Percentiles rank a stretch among this genome's conserved stretches.
These are phyloP conservation scores for Poeciliopsis retropinna DNA, from an alignment of 2,113 vertebrate genomes.

Conservation along the genomic window DNA sequence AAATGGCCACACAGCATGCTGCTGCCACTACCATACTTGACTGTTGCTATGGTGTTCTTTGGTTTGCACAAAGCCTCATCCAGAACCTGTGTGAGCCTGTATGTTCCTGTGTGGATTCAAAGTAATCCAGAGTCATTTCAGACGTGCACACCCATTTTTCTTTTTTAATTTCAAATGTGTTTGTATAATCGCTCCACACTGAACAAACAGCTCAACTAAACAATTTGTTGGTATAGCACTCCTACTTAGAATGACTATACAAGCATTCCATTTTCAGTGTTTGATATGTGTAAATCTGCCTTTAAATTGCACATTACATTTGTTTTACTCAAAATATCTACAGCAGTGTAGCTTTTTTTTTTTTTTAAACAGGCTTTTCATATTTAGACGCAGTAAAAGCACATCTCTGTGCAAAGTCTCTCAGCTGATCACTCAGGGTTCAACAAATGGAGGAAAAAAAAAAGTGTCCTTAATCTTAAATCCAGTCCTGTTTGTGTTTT, in stretches of 20 bases:
- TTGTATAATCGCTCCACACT: too few relatives aligned
- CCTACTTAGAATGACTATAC: too few relatives aligned
- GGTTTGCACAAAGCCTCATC: too few relatives aligned
- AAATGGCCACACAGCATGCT: not conserved
- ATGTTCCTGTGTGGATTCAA: too few relatives aligned
- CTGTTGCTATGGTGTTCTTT: too few relatives aligned
- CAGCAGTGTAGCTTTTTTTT: not conserved
- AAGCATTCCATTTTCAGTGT: not conserved
- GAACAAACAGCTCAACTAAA: too few relatives aligned
- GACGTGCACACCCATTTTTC: too few relatives aligned
- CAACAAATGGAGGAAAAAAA: not conserved
- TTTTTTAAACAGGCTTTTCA: not conserved
- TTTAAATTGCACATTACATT: not conserved
- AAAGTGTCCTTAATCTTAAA: not conserved
- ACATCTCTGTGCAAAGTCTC: not conserved
- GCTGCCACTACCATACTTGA: not conserved
- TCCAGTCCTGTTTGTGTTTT: not conserved
- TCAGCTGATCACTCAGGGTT: not conserved
- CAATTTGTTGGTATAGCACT: too few relatives aligned
- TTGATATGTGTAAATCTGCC: not conserved
- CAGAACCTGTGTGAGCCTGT: too few relatives aligned
- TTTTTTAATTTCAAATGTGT: too few relatives aligned
- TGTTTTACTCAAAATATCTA: not conserved
- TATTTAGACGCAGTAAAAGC: not conserved
- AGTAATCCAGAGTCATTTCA: too few relatives aligned